Evolutionary conservation across 2,113 vertebrate genomes (phyloP).

Genomic region (Rhineura floridana): DNA sequence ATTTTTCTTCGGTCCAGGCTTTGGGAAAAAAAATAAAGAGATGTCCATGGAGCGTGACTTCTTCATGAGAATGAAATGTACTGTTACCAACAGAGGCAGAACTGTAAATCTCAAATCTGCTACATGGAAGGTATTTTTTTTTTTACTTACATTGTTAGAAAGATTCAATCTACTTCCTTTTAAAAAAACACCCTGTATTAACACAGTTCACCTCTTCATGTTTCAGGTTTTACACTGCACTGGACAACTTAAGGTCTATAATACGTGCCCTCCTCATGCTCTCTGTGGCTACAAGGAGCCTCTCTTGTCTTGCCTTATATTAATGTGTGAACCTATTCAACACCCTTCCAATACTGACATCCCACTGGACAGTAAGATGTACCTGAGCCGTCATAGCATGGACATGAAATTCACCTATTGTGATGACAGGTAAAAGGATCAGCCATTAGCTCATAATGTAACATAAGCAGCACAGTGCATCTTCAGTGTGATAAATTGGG

Average conservation of each 20-base stretch:
- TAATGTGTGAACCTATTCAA: conserved; percentile 93
- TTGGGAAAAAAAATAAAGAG: conserved; percentile 87
- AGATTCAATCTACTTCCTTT: not conserved
- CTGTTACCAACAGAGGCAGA: conserved; percentile 89
- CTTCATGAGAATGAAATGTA: conserved; percentile 96
- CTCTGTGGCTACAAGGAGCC: conserved; percentile 91
- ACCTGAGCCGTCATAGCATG: conserved; percentile 96
- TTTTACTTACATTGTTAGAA: not conserved
- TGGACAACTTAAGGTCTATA: conserved; percentile 84
- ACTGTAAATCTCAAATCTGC: conserved; percentile 93
- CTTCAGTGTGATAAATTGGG: not conserved
- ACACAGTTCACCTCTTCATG: not conserved
- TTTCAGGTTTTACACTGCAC: conserved; percentile 93
- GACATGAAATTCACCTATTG: conserved; percentile 97
- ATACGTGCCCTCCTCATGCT: conserved; percentile 73
- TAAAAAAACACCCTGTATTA: not conserved
- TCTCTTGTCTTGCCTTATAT: conserved; percentile 87
- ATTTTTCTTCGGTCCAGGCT: conserved; percentile 73
- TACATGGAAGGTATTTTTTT: conserved; percentile 88
- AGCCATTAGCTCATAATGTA: not conserved
- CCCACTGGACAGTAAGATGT: conserved; percentile 90
- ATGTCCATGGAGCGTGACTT: conserved; percentile 85
- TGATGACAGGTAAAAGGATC: conserved; percentile 85
- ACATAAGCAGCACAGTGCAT: not conserved
- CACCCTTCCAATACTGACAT: conserved; percentile 93